Percentiles rank a stretch among this genome's conserved stretches.
phyloP scores from a whole-genome alignment of 1,140 invertebrate species.

The Megalonaias nervosa region DNA sequence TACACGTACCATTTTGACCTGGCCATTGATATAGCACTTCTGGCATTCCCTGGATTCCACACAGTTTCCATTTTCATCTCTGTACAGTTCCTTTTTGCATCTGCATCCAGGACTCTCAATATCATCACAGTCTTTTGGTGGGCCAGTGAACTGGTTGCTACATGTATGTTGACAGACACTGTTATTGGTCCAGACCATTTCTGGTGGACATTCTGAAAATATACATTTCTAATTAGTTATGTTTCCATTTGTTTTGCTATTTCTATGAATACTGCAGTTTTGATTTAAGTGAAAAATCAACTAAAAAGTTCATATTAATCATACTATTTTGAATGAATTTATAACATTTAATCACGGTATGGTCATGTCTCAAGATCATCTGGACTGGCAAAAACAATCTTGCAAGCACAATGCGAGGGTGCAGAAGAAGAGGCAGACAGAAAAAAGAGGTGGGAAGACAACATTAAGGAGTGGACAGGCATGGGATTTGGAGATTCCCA shows the following conservation, averaged over 20 bases:
- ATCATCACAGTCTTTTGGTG: constrained; percentile 18
- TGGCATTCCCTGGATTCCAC: constrained; percentile 27
- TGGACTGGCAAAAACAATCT: too few species aligned
- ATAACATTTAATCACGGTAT: constrained; percentile 2
- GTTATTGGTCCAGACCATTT: constrained; percentile 30
- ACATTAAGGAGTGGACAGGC: too few species aligned
- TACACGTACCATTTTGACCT: not conserved
- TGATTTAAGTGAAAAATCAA: not conserved
- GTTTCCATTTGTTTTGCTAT: not conserved
- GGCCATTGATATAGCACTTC: constrained; percentile 14
- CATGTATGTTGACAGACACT: constrained; percentile 32
- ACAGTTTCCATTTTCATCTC: constrained; percentile 33
- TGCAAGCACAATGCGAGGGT: not conserved
- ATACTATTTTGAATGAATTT: not conserved
- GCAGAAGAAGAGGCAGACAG: too few species aligned
- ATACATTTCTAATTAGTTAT: constrained; percentile 9
- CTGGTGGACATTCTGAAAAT: constrained; percentile 18
- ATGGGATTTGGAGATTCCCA: too few species aligned
- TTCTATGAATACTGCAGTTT: not conserved
- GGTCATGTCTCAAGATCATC: too few species aligned
- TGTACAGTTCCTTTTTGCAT: constrained; percentile 32
- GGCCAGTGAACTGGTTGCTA: constrained; percentile 18
- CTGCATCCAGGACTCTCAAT: constrained; percentile 30
- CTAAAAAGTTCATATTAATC: not conserved
- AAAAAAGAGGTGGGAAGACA: too few species aligned